Evolutionary conservation across 2,888 invertebrate genomes (phyloP).

Genomic region (Octonoba sinensis): DNA sequence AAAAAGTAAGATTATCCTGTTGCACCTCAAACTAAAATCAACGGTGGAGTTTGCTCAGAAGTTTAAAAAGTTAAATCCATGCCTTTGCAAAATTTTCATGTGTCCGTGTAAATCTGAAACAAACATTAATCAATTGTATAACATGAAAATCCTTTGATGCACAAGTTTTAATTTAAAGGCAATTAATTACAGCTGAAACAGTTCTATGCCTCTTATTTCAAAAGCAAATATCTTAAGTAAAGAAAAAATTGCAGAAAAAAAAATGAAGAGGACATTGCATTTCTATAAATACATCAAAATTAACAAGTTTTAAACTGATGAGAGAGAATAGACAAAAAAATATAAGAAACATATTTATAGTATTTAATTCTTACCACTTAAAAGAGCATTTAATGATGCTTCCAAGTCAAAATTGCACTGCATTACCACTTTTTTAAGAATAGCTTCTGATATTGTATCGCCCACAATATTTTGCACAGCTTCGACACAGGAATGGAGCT

Average conservation of each 20-base stretch:
- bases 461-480: slow-evolving; percentile 85
- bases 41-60: no score
- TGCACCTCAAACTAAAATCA: no score
- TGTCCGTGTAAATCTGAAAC: no score
- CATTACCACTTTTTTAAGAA: slow-evolving; percentile 81
- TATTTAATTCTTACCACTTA: slow-evolving; percentile 69
- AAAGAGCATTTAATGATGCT: slow-evolving; percentile 81
- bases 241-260: not conserved
- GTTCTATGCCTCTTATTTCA: no score
- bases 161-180: no score
- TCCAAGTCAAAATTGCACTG: slow-evolving; percentile 81
- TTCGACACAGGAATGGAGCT: slow-evolving; percentile 86
- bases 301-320: not conserved
- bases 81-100: no score
- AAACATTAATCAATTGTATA: no score
- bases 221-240: not conserved
- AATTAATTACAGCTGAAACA: no score
- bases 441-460: slow-evolving; percentile 80
- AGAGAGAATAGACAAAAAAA: not conserved
- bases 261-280: not conserved
- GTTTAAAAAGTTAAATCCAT: no score
- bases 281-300: not conserved
- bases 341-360: not conserved
- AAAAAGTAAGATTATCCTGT: no score
- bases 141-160: no score